Evolutionary conservation across 2,113 vertebrate genomes (phyloP).

Genomic region (Vidua macroura): DNA sequence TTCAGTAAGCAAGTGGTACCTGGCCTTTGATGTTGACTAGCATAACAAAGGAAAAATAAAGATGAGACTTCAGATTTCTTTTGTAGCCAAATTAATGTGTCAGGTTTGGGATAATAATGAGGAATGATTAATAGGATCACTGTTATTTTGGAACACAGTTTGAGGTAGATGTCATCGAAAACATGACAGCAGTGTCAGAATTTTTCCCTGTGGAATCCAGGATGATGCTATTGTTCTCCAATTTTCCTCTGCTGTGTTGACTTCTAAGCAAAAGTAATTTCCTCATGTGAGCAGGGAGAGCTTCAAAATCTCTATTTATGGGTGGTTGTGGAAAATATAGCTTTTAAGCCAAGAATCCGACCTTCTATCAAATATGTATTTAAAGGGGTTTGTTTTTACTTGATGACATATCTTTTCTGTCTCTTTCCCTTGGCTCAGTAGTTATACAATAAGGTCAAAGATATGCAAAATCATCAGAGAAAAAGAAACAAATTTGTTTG

Average conservation of each 20-base stretch:
- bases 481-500: neutral
- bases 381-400: neutral
- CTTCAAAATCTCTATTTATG: neutral
- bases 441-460: neutral
- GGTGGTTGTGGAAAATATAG: neutral
- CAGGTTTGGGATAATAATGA: neutral
- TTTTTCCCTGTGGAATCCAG: neutral
- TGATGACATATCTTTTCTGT: neutral
- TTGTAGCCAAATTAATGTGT: conserved; percentile 22
- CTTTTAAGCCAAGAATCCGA: neutral
- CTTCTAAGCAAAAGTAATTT: neutral
- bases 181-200: neutral
- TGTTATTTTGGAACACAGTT: neutral
- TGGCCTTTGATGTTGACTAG: conserved; percentile 42
- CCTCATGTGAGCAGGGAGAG: neutral
- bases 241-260: neutral
- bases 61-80: conserved; percentile 16
- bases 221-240: neutral
- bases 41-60: conserved; percentile 15
- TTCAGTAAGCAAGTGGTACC: conserved; percentile 18
- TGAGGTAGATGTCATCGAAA: neutral
- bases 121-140: neutral
- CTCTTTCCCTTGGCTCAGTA: neutral
- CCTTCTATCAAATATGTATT: neutral
- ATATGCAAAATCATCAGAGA: neutral